Conservation (phyloP, 2,888 invertebrate genomes). For the Amphipyra berbera region DNA sequence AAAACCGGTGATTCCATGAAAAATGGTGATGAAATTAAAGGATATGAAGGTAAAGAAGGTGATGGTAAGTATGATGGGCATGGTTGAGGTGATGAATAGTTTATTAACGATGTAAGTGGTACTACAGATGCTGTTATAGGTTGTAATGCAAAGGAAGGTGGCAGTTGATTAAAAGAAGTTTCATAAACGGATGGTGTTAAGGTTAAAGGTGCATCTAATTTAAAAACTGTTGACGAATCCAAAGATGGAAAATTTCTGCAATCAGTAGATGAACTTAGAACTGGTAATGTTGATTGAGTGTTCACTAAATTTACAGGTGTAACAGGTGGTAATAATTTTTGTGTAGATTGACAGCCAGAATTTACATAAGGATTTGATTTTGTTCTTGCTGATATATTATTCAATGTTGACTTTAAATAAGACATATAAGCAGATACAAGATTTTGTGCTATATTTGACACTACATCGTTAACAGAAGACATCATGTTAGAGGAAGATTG, state of each 20-base stretch:
- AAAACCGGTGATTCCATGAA: constrained; percentile 12
- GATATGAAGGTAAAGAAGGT: constrained; percentile 34
- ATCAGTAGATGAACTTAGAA: neutral
- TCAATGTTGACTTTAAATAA: neutral
- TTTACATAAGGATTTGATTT: constrained; percentile 1
- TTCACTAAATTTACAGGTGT: neutral
- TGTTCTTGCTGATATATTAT: neutral
- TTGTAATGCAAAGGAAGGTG: neutral
- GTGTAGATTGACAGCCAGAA: neutral
- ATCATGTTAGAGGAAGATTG: constrained; percentile 14
- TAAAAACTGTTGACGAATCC: neutral
- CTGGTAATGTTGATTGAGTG: neutral
- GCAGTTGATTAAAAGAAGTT: neutral
- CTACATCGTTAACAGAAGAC: constrained; percentile 30
- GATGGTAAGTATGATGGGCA: constrained; percentile 44
- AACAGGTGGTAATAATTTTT: neutral
- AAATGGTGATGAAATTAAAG: constrained; percentile 14
- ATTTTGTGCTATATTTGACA: constrained; percentile 33
- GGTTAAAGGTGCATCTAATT: neutral
- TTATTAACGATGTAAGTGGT: constrained; percentile 10
- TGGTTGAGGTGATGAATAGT: constrained; percentile 11
- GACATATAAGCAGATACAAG: constrained; percentile 19
- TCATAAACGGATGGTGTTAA: neutral
- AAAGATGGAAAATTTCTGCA: neutral
- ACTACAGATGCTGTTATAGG: neutral